A percentile compares a stretch with the other conserved stretches of the same genome.
Evolutionary conservation across 1,140 invertebrate species (phyloP).

Genomic region (Centruroides vittatus): DNA sequence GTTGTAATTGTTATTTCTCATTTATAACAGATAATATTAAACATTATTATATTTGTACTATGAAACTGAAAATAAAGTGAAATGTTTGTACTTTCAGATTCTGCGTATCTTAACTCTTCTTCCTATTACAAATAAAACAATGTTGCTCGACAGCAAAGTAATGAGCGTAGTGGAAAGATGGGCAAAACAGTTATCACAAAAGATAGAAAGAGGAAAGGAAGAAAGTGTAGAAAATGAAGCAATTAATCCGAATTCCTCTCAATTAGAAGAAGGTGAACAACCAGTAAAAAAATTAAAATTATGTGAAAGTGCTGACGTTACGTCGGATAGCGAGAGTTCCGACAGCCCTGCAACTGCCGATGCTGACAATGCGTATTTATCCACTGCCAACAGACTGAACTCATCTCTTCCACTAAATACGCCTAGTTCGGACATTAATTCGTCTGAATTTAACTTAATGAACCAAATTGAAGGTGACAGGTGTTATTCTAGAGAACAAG

Average conservation of each 20-base stretch:
- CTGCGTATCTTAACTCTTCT: slow-evolving; percentile 41
- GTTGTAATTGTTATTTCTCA: too few species aligned
- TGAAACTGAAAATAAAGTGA: too few species aligned
- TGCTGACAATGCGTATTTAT: too few species aligned
- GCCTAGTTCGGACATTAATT: too few species aligned
- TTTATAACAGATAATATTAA: too few species aligned
- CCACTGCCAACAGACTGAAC: too few species aligned
- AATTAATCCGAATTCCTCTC: not conserved
- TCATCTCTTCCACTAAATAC: too few species aligned
- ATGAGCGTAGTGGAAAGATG: slow-evolving; percentile 58
- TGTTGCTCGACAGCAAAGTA: slow-evolving; percentile 82
- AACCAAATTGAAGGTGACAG: too few species aligned
- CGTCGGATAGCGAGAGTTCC: slow-evolving; percentile 7
- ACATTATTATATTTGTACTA: too few species aligned
- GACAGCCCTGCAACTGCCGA: not conserved
- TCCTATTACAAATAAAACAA: slow-evolving; percentile 83
- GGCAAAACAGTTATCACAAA: slow-evolving; percentile 28
- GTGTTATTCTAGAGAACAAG: too few species aligned
- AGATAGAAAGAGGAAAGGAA: not conserved
- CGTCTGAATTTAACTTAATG: too few species aligned
- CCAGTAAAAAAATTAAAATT: slow-evolving; percentile 6
- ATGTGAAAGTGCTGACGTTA: slow-evolving; percentile 7
- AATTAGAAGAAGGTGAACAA: slow-evolving; percentile 1
- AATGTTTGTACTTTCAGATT: slow-evolving; percentile 29
- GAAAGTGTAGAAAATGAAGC: not conserved